Evolutionary conservation across 2,797 vertebrate species (phyloP), one percentile per base, ranked within the genome.

Genomic region (Siniperca scherzeri): DNA sequence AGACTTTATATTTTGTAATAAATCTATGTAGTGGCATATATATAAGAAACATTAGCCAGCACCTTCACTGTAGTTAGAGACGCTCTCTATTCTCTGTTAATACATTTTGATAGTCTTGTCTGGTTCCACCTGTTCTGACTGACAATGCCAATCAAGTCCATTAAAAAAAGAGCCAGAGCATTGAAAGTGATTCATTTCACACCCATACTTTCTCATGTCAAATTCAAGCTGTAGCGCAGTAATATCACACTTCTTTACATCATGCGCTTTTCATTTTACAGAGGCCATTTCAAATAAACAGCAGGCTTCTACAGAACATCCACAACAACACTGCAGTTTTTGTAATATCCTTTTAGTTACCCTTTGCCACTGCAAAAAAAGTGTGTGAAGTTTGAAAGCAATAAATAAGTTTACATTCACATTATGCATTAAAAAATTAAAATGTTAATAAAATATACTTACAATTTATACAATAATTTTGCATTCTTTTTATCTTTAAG

Each of bases 91-190:
- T 66, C 42, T 59, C 53, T 55, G 3, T 59, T 3, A 42, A 50
- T 67, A 5, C 2, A 27, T 66, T 27, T 11, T 27, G 17, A 73
- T 62, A 30, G 52, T 52, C 8, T n/a, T 55, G 59, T 73, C 44
- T 6, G 11, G 16, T 21, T 50, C 30, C 11, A 33, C 21, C 42
- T 33, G 16, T 52, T 25, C n/a, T 30, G 7, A 38, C 16, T 17
- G 56, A 38, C 42, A 48, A 16, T 19, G 8, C 4, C 52, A 57
- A 25, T 38, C 8, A 14, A 53, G 60, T 59, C 14, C 30, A 25
- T 48, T 66, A 16, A 72, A 67, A 56, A 62, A 70, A 83, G 10
- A 62, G 56, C 16, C 25, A 21, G 11, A 38, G 3, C 11, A 53
- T 8, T 21, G 0, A 52, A 50, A 59, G 65, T 65, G 52, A 56